A percentile compares a stretch with the other conserved stretches of the same genome.
These are phyloP conservation scores for Leptinotarsa lineolata DNA, from an alignment of 1,140 invertebrate genomes.

Conservation along the genomic window DNA sequence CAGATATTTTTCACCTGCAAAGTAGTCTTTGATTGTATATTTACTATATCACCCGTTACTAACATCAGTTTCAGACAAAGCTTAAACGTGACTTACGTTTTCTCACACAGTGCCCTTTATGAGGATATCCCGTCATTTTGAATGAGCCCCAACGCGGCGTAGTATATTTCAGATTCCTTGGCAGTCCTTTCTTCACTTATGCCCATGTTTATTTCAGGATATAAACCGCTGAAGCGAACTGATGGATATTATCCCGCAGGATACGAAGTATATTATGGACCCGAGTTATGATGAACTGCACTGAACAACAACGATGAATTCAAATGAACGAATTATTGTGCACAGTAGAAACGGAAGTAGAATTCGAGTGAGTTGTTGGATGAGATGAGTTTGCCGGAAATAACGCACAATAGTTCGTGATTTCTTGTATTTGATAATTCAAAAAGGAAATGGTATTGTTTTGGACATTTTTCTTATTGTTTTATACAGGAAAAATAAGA, in stretches of 20 bases:
- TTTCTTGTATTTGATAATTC: too few relatives aligned
- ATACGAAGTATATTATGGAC: conserved; percentile 47
- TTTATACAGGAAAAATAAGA: too few relatives aligned
- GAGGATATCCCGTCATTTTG: background rate
- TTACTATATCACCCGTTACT: too few relatives aligned
- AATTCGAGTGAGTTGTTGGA: background rate
- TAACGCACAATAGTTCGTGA: too few relatives aligned
- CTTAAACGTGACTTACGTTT: background rate
- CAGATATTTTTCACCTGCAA: too few relatives aligned
- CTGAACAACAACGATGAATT: conserved; percentile 40
- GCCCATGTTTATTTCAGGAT: conserved; percentile 50
- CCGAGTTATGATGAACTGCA: conserved; percentile 45
- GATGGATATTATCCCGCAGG: conserved; percentile 34
- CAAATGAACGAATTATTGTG: conserved; percentile 45
- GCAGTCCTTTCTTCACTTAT: conserved; percentile 45
- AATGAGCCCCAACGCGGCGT: conserved; percentile 11
- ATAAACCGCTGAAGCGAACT: conserved; percentile 46
- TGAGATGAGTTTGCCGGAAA: too few relatives aligned
- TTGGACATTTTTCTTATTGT: too few relatives aligned
- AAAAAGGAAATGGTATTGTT: too few relatives aligned
- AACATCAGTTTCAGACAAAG: too few relatives aligned
- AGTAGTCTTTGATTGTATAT: too few relatives aligned
- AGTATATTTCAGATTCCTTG: conserved; percentile 46
- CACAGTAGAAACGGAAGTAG: conserved; percentile 12
- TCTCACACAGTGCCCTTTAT: background rate